Conservation (phyloP, 2,113 vertebrate species). For the Corydoras sp. region DNA sequence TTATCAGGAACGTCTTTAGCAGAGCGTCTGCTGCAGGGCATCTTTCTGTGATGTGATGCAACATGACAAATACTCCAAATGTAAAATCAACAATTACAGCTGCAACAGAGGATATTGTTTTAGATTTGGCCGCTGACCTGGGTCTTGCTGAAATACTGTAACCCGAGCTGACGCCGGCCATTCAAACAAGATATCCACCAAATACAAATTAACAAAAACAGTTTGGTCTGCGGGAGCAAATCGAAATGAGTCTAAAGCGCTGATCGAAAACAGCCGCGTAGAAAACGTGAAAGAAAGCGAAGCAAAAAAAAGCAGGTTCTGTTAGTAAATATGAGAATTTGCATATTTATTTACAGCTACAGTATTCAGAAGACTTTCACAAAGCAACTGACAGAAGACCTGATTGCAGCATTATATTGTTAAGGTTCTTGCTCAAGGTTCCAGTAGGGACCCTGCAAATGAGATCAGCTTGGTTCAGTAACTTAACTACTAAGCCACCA, state of each 20-base stretch:
- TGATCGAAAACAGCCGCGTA: neutral
- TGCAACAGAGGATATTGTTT: neutral
- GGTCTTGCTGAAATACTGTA: neutral
- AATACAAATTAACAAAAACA: neutral
- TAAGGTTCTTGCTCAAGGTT: too few species aligned
- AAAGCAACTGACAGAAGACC: too few species aligned
- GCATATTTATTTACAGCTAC: neutral
- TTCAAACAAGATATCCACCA: neutral
- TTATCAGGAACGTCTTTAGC: conserved; percentile 4
- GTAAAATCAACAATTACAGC: conserved; percentile 1
- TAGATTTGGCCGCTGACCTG: conserved; percentile 7
- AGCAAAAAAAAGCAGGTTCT: neutral
- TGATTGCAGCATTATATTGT: too few species aligned
- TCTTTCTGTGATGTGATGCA: conserved; percentile 3
- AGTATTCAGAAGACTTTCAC: too few species aligned
- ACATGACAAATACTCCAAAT: conserved; percentile 4
- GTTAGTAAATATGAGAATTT: neutral
- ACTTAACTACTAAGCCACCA: too few species aligned
- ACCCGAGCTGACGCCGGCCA: neutral
- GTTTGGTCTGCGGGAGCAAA: neutral
- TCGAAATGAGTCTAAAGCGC: neutral
- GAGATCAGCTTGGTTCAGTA: too few species aligned
- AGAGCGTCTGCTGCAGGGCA: neutral
- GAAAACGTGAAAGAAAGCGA: neutral
- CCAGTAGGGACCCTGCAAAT: too few species aligned